phyloP scores from a whole-genome alignment of 2,888 invertebrate genomes.

The Hedya salicella region DNA sequence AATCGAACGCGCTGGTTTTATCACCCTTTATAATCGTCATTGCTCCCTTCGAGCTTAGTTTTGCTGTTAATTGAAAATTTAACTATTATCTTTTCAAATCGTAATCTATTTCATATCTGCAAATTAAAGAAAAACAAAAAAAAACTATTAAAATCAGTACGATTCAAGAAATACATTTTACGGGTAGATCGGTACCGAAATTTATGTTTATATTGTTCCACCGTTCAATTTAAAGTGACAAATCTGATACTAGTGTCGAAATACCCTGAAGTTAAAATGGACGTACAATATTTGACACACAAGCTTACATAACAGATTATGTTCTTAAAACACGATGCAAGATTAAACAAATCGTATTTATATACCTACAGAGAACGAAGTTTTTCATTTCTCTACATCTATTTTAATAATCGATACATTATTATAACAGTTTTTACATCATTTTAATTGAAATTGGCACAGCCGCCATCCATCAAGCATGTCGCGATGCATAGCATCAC shows the following conservation, averaged over 20 bases:
- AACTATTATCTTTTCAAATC: constrained; percentile 46
- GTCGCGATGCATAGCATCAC: constrained; percentile 45
- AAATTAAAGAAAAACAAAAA: no score
- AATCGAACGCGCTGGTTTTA: constrained; percentile 74
- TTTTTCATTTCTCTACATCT: background rate
- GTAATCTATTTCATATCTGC: background rate
- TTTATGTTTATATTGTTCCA: no score
- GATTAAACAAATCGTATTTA: no score
- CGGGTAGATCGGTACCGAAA: no score
- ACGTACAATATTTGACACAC: no score
- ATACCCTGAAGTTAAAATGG: no score
- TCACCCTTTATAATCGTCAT: constrained; percentile 78
- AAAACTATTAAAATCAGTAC: no score
- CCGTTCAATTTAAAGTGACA: no score
- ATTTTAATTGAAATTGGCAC: constrained; percentile 24
- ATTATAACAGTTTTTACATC: background rate
- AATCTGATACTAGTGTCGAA: no score
- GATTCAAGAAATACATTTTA: no score
- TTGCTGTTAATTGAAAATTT: constrained; percentile 54
- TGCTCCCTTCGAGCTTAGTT: constrained; percentile 56
- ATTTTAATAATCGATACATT: background rate
- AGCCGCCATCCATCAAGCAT: constrained; percentile 42
- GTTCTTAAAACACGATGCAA: no score
- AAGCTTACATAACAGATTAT: no score
- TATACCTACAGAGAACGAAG: background rate